Base-by-base conservation (phyloP, 2,888 invertebrate species). In the Chironomus tentans region DNA sequence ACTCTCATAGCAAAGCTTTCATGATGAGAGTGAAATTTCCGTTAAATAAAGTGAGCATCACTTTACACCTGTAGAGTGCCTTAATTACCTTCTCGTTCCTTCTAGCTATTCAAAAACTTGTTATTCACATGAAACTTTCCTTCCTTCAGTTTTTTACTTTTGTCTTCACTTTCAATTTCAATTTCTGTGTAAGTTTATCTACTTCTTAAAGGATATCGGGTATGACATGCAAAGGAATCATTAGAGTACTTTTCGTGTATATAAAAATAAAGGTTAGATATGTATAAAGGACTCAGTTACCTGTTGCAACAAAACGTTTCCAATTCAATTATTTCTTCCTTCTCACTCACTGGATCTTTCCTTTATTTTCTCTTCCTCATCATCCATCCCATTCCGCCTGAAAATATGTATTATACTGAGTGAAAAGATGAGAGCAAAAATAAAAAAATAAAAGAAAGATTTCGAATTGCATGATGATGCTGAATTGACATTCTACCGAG, bases 301-400 rank as follows among this genome's bases (percentile, higher is more conserved):
- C 65, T 65, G 65, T 65, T 65, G 65, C 65, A 65, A 65, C 65
- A 65, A 56, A 56, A 65, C 65, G 24, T 65, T 65, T 24, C 21
- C 65, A 65, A 65, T 65, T 65, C 65, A 65, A 24, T 65, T 65
- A 56, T 56, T 56, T 38, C 38, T 38, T 38, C 38, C 2, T 38
- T 10, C 38, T 28, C 28, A 1, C 28, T 28, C 28, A 28, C 28
- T 28, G 3, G 28, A 3, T 50, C 50, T 50, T 18, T 56, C 15
- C 56, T 5, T 56, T 56, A 7, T 56, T 38, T 7, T 38, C 5
- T 50, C 50, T 18, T n/a, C 15, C 18, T 56, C 56, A 7, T 18
- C 56, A 56, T 15, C 18, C 56, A 56, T 56, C 56, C 15, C 56
- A 18, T 50, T 15, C 18, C 6, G n/a, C 18, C n/a, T 6, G 18